Evolutionary conservation across 2,888 invertebrate species (phyloP).

Genomic region (Lydus trimaculatus): DNA sequence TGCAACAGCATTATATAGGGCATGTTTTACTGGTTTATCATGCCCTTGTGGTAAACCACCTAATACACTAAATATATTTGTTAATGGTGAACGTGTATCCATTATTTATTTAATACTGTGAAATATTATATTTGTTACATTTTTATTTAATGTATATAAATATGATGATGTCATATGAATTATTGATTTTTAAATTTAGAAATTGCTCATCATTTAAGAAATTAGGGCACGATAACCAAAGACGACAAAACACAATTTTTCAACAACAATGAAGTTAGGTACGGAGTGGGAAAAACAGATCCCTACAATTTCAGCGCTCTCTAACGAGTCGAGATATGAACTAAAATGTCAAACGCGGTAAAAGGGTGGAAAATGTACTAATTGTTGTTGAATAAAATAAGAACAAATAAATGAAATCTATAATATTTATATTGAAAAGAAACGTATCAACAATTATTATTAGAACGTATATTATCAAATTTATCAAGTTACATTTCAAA

Average conservation of each 20-base stretch:
- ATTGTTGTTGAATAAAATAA: no score
- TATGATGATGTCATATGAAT: neutral
- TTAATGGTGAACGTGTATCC: slow-evolving; percentile 66
- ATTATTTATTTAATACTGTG: slow-evolving; percentile 38
- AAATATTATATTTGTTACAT: neutral
- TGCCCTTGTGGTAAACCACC: slow-evolving; percentile 77
- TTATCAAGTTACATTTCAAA: no score
- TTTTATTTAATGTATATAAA: neutral
- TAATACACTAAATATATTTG: slow-evolving; percentile 74
- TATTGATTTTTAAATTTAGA: neutral
- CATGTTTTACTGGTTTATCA: slow-evolving; percentile 90
- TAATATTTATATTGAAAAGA: no score
- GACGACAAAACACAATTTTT: no score
- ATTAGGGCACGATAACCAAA: neutral
- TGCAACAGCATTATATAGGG: slow-evolving; percentile 90
- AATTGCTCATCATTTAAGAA: neutral
- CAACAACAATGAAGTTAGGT: neutral
- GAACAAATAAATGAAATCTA: no score
- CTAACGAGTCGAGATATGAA: no score
- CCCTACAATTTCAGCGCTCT: no score
- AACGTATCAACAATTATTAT: no score
- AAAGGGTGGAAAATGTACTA: no score
- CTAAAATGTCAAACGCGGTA: no score
- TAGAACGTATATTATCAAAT: no score
- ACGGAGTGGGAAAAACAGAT: no score